Percentiles rank a stretch among this genome's conserved stretches.
These are phyloP conservation scores for Aptenodytes patagonicus DNA, from an alignment of 2,113 vertebrate genomes.

Conservation along the genomic window DNA sequence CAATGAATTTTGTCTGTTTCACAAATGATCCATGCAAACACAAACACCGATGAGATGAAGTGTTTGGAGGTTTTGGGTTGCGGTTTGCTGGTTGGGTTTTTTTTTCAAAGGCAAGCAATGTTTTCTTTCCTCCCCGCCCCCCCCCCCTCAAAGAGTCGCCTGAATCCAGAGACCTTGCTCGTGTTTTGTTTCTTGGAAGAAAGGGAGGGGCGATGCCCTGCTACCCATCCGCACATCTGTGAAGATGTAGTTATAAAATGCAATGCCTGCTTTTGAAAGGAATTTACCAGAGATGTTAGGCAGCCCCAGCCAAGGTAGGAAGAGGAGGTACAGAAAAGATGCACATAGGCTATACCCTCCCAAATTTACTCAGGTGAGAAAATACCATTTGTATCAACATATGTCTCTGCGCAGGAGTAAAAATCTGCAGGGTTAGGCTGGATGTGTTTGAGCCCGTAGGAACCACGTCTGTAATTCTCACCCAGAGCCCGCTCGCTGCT, in stretches of 20 bases:
- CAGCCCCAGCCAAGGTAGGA: neutral
- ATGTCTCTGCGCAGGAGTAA: neutral
- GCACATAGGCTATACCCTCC: neutral
- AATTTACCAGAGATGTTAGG: neutral
- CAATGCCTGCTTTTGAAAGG: neutral
- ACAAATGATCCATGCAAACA: slow-evolving; percentile 79
- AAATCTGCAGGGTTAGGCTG: neutral
- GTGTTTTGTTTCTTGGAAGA: slow-evolving; percentile 51
- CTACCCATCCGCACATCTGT: slow-evolving; percentile 50
- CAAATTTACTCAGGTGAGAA: neutral
- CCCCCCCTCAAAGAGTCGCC: neutral
- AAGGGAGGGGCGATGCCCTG: neutral
- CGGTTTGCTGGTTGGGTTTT: neutral
- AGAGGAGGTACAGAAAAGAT: neutral
- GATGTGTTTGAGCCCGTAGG: neutral
- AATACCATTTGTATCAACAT: neutral
- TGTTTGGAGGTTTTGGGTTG: slow-evolving; percentile 33
- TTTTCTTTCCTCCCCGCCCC: neutral
- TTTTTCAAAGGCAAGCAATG: neutral
- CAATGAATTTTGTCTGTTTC: slow-evolving; percentile 77
- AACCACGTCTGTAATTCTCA: neutral
- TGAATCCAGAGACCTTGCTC: neutral
- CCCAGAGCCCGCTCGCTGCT: neutral
- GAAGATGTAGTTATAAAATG: neutral
- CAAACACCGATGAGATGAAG: slow-evolving; percentile 70